Evolutionary conservation across 2,113 vertebrate genomes (phyloP), one percentile per base, ranked within the genome.

Genomic region (Ammodytes dubius): DNA sequence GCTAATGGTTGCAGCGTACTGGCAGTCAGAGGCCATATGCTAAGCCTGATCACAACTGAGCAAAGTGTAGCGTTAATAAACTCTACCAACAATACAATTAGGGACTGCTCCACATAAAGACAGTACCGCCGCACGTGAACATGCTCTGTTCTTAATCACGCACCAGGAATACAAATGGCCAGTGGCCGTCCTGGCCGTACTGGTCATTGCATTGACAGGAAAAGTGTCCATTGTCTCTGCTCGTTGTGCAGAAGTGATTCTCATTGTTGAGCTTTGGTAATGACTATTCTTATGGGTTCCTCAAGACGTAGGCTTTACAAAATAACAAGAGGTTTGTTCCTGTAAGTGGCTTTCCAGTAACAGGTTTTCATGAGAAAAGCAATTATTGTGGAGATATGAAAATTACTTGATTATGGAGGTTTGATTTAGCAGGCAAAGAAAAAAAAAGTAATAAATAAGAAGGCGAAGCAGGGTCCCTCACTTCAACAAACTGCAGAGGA

Each of bases 11-110:
- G 89, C 79, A 66, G 84, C 69, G 19, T 77, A 68, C 70, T 57
- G 11, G 81, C 84, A 77, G 86, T 92, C 84, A 85, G 87, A 81
- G 81, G 81, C 91, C 93, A 91, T 91, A 94, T 93, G 93, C 86
- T 81, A 89, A 85, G 84, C 49, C 70, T 66, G 86, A 87, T 94
- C 83, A 83, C 84, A 81, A 73, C 90, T 79, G 76, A 87, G 88
- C 65, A 35, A 53, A 70, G 82, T 73, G 87, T 43, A 46, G 82
- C 49, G 52, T 91, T 85, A 86, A 92, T 91, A 93, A 92, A 87
- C 86, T 67, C 73, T 49, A 81, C 82, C 35, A 88, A 92, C 87
- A 46, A 53, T 70, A 82, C 84, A 85, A 88, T 91, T 87, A 93
- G 85, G 65, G 27, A 77, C 59, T 77, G 66, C 19, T 50, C 78